phyloP scores from a whole-genome alignment of 1,140 invertebrate species.

The Pachypeltis micranthus region DNA sequence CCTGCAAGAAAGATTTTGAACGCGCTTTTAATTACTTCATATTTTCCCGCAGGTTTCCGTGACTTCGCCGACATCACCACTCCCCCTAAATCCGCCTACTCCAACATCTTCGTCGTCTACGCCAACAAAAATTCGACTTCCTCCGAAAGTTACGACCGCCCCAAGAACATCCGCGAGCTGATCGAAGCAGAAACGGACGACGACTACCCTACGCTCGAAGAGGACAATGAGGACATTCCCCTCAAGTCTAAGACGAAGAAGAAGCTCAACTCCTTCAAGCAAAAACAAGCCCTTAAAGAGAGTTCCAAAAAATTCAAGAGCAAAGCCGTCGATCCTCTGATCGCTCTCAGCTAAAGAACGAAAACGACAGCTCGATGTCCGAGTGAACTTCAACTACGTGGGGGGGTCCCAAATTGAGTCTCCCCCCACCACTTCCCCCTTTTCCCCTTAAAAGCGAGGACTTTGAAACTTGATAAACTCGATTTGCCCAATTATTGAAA shows the following conservation, averaged over 20 bases:
- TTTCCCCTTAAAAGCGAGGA: too few species aligned
- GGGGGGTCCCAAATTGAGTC: too few species aligned
- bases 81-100: constrained; percentile 65
- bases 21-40: too few species aligned
- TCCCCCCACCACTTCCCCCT: too few species aligned
- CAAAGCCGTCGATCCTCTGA: constrained; percentile 17
- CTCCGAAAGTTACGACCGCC: not conserved
- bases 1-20: too few species aligned
- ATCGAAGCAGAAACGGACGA: not conserved
- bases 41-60: constrained; percentile 52
- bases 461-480: too few species aligned
- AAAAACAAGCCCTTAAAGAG: constrained; percentile 7
- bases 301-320: constrained; percentile 18
- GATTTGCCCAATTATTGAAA: too few species aligned
- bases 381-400: too few species aligned
- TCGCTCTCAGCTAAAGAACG: constrained; percentile 22
- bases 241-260: constrained; percentile 15
- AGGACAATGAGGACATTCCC: not conserved
- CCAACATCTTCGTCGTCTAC: constrained; percentile 68
- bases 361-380: too few species aligned
- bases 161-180: constrained; percentile 7
- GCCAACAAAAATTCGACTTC: constrained; percentile 52
- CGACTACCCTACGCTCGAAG: not conserved
- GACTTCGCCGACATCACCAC: constrained; percentile 80
- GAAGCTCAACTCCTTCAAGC: constrained; percentile 27